Evolutionary conservation across 2,113 vertebrate species (phyloP).

Genomic region (Ariopsis seemanni): DNA sequence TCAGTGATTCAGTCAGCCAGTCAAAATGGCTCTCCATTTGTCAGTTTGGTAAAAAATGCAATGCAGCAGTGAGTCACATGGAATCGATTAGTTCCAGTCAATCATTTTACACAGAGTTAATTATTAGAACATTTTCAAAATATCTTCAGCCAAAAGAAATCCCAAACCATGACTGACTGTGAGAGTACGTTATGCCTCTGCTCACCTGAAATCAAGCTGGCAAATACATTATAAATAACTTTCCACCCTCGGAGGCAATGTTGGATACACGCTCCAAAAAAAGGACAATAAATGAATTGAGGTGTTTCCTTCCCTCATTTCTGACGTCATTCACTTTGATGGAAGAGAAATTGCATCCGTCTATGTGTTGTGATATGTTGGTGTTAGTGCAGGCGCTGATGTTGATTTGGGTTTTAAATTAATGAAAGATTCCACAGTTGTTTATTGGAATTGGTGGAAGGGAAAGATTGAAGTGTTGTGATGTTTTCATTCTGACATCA

Average conservation of each 20-base stretch:
- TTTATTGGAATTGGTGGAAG: conserved; percentile 60
- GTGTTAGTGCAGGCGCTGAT: conserved; percentile 22
- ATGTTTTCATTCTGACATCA: conserved; percentile 56
- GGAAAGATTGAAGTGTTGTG: conserved; percentile 56
- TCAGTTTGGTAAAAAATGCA: neutral
- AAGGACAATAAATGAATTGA: neutral
- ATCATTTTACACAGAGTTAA: neutral
- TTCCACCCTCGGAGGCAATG: neutral
- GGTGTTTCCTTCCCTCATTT: neutral
- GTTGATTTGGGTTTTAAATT: conserved; percentile 50
- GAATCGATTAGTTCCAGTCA: neutral
- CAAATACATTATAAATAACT: neutral
- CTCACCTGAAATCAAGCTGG: neutral
- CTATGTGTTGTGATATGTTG: conserved; percentile 12
- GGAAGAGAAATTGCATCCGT: neutral
- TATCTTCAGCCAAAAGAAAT: neutral
- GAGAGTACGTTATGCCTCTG: neutral
- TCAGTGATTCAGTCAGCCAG: neutral
- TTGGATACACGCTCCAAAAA: neutral
- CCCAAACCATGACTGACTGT: neutral
- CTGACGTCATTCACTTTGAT: neutral
- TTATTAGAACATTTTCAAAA: neutral
- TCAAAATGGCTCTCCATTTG: neutral
- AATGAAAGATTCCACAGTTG: conserved; percentile 59
- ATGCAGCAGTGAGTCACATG: neutral